These are phyloP conservation scores for Strix aluco DNA, from an alignment of 2,113 vertebrate genomes.

Conservation along the genomic window DNA sequence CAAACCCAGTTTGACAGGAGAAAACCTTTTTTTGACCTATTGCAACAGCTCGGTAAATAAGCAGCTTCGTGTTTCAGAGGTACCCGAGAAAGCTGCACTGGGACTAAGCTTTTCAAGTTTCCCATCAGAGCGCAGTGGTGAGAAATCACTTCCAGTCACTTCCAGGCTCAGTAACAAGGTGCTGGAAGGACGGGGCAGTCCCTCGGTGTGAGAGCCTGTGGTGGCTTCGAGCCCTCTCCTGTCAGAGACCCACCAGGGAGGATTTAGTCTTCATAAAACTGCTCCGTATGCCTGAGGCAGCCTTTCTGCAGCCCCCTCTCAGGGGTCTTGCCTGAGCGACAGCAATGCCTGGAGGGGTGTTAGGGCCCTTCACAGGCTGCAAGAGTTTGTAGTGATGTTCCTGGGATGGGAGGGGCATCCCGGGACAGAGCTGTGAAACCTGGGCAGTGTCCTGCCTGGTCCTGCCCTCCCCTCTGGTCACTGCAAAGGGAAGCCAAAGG, in stretches of 20 bases:
- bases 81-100: not conserved
- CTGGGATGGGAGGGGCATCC: not conserved
- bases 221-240: not conserved
- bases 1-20: not conserved
- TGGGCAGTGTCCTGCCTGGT: not conserved
- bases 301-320: not conserved
- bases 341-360: not conserved
- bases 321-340: not conserved
- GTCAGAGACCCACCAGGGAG: not conserved
- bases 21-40: not conserved
- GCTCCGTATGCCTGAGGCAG: not conserved
- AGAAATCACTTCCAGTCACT: not conserved
- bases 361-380: not conserved
- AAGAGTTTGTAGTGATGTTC: not conserved
- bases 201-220: not conserved
- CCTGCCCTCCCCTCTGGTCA: rapidly evolving
- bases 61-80: not conserved
- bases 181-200: not conserved
- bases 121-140: not conserved
- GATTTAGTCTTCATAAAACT: not conserved
- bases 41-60: not conserved
- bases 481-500: not conserved
- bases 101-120: not conserved
- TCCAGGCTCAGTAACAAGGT: not conserved
- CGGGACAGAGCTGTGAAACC: not conserved